Conservation (phyloP, 1,140 invertebrate genomes). For the Psilanteris sp. region DNA sequence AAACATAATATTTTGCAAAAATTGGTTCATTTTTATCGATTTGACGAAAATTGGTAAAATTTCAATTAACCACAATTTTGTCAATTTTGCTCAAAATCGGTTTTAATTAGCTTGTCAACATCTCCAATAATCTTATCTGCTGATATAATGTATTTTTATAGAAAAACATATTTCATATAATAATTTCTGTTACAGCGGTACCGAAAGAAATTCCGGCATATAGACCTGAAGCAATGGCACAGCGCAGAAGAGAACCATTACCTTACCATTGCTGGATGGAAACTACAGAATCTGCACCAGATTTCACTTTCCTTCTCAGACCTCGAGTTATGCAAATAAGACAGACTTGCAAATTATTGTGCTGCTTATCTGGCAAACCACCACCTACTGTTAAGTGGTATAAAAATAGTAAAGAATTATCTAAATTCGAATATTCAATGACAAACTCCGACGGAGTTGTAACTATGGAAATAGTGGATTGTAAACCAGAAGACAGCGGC, state of each 20-base stretch:
- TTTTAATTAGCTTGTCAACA: no score
- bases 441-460: conserved; percentile 95
- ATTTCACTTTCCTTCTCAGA: conserved; percentile 97
- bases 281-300: conserved; percentile 92
- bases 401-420: conserved; percentile 95
- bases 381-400: conserved; percentile 94
- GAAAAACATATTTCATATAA: no score
- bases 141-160: no score
- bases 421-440: conserved; percentile 94
- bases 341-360: conserved; percentile 97
- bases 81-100: no score
- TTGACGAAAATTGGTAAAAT: no score
- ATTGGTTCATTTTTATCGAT: no score
- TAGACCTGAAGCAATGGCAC: conserved; percentile 85
- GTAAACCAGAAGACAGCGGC: conserved; percentile 95
- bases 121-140: no score
- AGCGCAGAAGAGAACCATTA: conserved; percentile 89
- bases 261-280: conserved; percentile 93
- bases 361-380: conserved; percentile 96
- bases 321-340: conserved; percentile 98
- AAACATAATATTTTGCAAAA: no score
- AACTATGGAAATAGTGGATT: conserved; percentile 97
- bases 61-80: no score
- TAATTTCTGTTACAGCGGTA: conserved; percentile 83
- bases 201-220: conserved; percentile 90